Conservation (phyloP, 2,113 vertebrate genomes). For the Hippoglossus stenolepis region DNA sequence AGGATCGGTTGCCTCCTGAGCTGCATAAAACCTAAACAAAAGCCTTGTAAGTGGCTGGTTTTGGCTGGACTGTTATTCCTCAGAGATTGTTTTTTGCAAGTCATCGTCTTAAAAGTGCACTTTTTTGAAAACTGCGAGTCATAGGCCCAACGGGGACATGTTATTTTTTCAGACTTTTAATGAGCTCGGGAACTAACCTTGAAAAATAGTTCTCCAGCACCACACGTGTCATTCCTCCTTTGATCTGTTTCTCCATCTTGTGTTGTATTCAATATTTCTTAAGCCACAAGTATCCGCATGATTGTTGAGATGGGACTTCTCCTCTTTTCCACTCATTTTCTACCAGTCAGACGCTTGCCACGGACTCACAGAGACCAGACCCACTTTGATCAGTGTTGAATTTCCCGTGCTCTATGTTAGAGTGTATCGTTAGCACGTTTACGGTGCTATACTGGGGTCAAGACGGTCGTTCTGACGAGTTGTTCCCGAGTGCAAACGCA, state of each 20-base stretch:
- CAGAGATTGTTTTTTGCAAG: conserved; percentile 40
- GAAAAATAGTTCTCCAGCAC: conserved; percentile 12
- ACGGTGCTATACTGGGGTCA: conserved; percentile 83
- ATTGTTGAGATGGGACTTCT: conserved; percentile 48
- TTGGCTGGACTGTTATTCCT: conserved; percentile 71
- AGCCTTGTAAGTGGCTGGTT: conserved; percentile 55
- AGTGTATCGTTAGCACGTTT: conserved; percentile 92
- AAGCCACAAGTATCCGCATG: conserved; percentile 48
- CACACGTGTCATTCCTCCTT: conserved; percentile 20
- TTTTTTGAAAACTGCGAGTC: conserved; percentile 62
- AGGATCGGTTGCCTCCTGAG: conserved; percentile 66
- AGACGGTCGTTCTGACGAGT: conserved; percentile 27
- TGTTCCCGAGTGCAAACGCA: conserved; percentile 31
- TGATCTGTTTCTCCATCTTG: conserved; percentile 16
- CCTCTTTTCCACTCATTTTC: conserved; percentile 61
- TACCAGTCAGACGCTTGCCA: conserved; percentile 54
- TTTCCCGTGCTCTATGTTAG: conserved; percentile 98
- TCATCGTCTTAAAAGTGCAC: conserved; percentile 78
- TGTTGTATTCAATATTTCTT: conserved; percentile 41
- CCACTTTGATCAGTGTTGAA: conserved; percentile 80
- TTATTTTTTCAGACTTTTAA: conserved; percentile 33
- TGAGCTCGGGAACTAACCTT: conserved; percentile 27
- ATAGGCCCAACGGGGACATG: background rate
- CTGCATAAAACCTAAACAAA: conserved; percentile 42
- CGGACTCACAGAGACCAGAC: conserved; percentile 73